Conservation (phyloP, 2,797 vertebrate genomes). For the Sphenodon punctatus region DNA sequence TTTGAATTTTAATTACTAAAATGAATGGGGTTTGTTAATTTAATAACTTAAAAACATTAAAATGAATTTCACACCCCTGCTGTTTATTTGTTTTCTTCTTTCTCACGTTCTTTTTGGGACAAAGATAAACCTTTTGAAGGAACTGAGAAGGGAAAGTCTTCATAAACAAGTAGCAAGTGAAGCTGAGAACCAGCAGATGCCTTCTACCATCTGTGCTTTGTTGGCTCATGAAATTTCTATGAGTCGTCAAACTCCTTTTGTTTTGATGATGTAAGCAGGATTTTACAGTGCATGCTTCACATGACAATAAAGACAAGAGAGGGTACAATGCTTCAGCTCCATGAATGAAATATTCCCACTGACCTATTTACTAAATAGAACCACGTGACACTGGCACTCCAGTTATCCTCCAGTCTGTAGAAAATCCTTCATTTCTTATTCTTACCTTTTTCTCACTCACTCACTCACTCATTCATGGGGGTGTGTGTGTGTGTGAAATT, state of each 20-base stretch:
- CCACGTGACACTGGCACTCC: neutral
- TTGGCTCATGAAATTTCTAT: slow-evolving; percentile 49
- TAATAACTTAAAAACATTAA: too few species aligned
- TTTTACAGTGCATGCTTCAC: slow-evolving; percentile 25
- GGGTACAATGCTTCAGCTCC: slow-evolving; percentile 2
- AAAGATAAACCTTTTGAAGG: neutral
- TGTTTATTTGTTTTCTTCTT: neutral
- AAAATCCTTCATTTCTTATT: slow-evolving; percentile 24
- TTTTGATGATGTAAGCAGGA: slow-evolving; percentile 55
- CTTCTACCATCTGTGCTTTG: slow-evolving; percentile 46
- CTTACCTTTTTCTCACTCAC: neutral
- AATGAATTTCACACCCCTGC: neutral
- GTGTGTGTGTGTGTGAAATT: slow-evolving; percentile 20
- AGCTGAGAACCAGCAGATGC: slow-evolving; percentile 32
- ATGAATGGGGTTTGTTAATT: too few species aligned
- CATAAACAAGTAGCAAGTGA: slow-evolving; percentile 12
- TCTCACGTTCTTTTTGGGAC: neutral
- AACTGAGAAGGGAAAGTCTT: slow-evolving; percentile 19
- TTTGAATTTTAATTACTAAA: too few species aligned
- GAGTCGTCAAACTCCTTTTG: slow-evolving; percentile 13
- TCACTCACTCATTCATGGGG: slow-evolving; percentile 14
- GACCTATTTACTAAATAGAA: slow-evolving; percentile 42
- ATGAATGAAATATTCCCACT: slow-evolving; percentile 1
- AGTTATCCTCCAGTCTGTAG: neutral
- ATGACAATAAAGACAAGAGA: slow-evolving; percentile 26